These are phyloP conservation scores for Cygnus buccinator DNA, from an alignment of 2,113 vertebrate species.

Conservation along the genomic window DNA sequence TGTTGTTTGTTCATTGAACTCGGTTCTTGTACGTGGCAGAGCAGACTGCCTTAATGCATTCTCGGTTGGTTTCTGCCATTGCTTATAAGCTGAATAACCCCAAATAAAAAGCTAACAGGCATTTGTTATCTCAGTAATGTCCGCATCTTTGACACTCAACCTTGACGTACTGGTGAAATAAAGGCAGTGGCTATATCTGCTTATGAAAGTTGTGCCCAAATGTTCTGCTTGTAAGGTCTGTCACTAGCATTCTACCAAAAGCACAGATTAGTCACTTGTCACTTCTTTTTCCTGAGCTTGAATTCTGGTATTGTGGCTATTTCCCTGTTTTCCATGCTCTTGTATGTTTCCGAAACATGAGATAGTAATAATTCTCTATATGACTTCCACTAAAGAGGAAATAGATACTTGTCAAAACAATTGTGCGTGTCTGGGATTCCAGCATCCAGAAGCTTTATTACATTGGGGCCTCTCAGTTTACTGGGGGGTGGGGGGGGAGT, in stretches of 20 bases:
- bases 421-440: background rate
- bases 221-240: background rate
- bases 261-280: background rate
- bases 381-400: slow-evolving; percentile 51
- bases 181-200: background rate
- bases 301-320: background rate
- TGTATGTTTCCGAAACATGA: background rate
- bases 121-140: background rate
- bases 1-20: background rate
- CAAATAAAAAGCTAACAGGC: background rate
- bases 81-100: background rate
- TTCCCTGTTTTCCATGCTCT: background rate
- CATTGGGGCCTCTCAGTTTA: background rate
- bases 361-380: slow-evolving; percentile 3
- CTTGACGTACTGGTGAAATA: background rate
- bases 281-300: background rate
- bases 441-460: background rate
- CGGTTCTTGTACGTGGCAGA: background rate
- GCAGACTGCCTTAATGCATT: background rate
- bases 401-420: slow-evolving; percentile 38
- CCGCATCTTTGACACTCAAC: background rate
- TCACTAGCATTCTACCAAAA: background rate
- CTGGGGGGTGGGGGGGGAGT: background rate
- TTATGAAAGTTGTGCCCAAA: background rate
- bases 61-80: background rate